Evolutionary conservation across 2,113 vertebrate genomes (phyloP), one percentile per base, ranked within the genome.

Genomic region (Nycticryphes semicollaris): DNA sequence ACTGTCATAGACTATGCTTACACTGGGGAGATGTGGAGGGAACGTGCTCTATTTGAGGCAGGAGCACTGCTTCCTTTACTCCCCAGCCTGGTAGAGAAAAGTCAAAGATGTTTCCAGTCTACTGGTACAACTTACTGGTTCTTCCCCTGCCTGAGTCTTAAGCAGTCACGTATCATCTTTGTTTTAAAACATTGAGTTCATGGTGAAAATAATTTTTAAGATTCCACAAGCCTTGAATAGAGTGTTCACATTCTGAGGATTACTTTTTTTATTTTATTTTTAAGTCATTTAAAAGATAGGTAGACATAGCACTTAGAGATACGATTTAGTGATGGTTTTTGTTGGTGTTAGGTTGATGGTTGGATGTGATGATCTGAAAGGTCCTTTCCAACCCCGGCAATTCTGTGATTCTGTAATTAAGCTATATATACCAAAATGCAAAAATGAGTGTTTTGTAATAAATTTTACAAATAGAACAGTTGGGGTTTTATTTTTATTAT

Each of bases 1-100:
- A 14, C 21, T 74, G 0, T 22, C 41, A 18, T 4, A 30, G 68
- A 14, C 64, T 33, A 0, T 45, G 37, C 27, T 56, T 56, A 41
- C 14, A 4, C 0, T 68, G 43, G 43, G 33, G 17, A 56, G 39
- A 22, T 18, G 30, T 37, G 45, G n/a, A 48, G 43, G 84, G 22
- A 47, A 18, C 19, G 60, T 74, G 43, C 30, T 92, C 21, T 78
- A 0, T 4, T 78, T 64, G 67, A 39, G 37, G 35, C 51, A 68
- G 17, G 12, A 35, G n/a, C 14, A 4, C 43, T 59, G 51, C 51
- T 87, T 47, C 37, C 12, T 67, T 66, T 57, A 60, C 28, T 92
- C 54, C 48, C 24, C 60, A 67, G 1, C 18, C 56, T 75, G 41
- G 9, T 13, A 63, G 47, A 41, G 50, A 66, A 83, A 53, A 43